Base-by-base conservation (phyloP, 2,797 vertebrate species). In the Streptopelia turtur region DNA sequence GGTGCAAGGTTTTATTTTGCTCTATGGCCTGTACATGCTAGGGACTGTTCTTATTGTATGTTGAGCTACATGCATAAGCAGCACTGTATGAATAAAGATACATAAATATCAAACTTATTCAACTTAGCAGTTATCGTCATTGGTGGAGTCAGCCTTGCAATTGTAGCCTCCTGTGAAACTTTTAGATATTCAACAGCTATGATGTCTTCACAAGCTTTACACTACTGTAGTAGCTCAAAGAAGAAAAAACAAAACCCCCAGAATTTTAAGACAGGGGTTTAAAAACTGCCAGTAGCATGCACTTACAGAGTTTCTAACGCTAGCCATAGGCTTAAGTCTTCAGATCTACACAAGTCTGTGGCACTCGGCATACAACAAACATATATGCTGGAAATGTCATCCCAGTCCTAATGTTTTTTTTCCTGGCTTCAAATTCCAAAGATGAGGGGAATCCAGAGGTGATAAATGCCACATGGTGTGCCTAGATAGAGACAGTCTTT, bases 401-500 rank as follows among this genome's bases (percentile, higher is more conserved):
- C 35, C 3, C 25, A 59, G 23, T 27, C 11, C 11, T 45, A 61
- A 47, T 27, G 21, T 5, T n/a, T 72, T 87, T 85, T 55, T 25
- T 50, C 49, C 47, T 59, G 63, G 45, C 41, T 82, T 80, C 33
- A 64, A 83, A 87, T 60, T 84, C 45, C 53, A 78, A 94, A 70
- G 12, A 65, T 53, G 45, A 24, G 43, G 87, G 52, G 64, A 92
- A 77, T 75, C 16, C 13, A 1, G 31, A 87, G 61, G 33, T 85
- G 41, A 89, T 78, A 89, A 87, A 75, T 71, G 65, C n/a, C 61
- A 60, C 24, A 41, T 15, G 43, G 68, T 83, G 56, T 78, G 25
- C 61, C 80, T 90, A 88, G 61, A 89, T 93, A 77, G 80, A 74
- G 45, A 15, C 33, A 55, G 20, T 61, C 56, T 17, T 91, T 89